Conservation (phyloP, 2,888 invertebrate genomes). For the Agrotis ipsilon region DNA sequence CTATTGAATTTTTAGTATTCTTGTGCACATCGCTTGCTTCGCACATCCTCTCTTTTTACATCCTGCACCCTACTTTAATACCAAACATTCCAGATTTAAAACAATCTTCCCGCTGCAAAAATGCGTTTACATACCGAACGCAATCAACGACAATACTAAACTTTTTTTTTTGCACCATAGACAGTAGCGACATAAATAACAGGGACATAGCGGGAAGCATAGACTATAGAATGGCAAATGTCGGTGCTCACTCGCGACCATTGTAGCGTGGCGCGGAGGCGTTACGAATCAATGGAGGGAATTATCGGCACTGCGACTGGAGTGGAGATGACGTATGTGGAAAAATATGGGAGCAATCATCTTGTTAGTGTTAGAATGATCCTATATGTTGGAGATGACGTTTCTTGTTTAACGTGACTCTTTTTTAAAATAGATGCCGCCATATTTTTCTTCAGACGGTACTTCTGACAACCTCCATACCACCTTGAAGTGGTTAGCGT, state of each 20-base stretch:
- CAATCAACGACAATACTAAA: slow-evolving; percentile 64
- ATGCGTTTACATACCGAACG: slow-evolving; percentile 61
- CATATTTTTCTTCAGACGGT: neutral
- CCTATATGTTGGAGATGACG: neutral
- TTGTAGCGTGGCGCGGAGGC: slow-evolving; percentile 91
- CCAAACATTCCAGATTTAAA: slow-evolving; percentile 57
- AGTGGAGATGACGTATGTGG: slow-evolving; percentile 71
- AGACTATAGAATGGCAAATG: slow-evolving; percentile 90
- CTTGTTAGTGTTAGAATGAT: slow-evolving; percentile 30
- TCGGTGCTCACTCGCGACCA: slow-evolving; percentile 89
- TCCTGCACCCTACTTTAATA: slow-evolving; percentile 29
- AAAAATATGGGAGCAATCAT: slow-evolving; percentile 55
- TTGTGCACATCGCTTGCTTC: neutral
- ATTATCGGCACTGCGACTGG: slow-evolving; percentile 85
- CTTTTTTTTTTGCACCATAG: slow-evolving; percentile 65
- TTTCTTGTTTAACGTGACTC: neutral
- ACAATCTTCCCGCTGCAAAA: slow-evolving; percentile 57
- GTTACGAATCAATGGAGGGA: slow-evolving; percentile 92
- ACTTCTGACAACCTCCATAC: neutral
- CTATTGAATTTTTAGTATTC: slow-evolving; percentile 10
- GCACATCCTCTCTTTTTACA: neutral
- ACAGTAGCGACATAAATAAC: slow-evolving; percentile 84
- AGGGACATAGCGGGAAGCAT: slow-evolving; percentile 82
- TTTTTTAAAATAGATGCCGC: neutral
- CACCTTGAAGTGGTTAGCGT: too few species aligned